Evolutionary conservation across 2,113 vertebrate genomes (phyloP).

Genomic region (Cyrtonyx montezumae): DNA sequence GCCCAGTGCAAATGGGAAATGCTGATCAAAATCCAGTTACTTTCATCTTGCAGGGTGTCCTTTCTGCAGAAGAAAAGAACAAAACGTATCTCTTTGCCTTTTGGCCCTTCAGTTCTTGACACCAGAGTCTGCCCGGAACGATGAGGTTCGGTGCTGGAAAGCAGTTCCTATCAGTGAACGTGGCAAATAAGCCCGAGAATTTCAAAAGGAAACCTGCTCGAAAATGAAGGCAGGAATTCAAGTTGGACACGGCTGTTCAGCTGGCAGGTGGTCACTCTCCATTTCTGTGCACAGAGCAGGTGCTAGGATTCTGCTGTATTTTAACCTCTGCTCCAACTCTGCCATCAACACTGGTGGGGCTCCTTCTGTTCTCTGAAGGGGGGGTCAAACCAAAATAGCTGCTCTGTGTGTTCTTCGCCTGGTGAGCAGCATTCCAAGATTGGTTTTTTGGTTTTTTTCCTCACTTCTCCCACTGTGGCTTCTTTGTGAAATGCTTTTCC

Average conservation of each 20-base stretch:
- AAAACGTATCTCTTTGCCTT: constrained; percentile 34
- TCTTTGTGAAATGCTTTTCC: not conserved
- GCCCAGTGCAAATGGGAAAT: constrained; percentile 72
- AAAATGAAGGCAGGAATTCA: not conserved
- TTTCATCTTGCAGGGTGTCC: constrained; percentile 68
- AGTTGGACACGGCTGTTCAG: not conserved
- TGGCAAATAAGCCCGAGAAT: not conserved
- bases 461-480: constrained; percentile 11
- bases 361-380: not conserved
- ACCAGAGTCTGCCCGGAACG: not conserved
- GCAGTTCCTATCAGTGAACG: not conserved
- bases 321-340: not conserved
- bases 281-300: not conserved
- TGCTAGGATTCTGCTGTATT: not conserved
- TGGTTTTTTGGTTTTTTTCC: not conserved
- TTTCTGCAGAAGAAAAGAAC: constrained; percentile 62
- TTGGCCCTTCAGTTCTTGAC: constrained; percentile 1
- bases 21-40: constrained; percentile 76
- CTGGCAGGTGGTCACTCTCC: not conserved
- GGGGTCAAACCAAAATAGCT: not conserved
- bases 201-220: not conserved
- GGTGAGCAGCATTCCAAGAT: not conserved
- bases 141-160: not conserved
- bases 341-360: rapidly evolving
- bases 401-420: not conserved